Base-by-base conservation (phyloP, 2,888 invertebrate species). In the Drosophila barbarae region DNA sequence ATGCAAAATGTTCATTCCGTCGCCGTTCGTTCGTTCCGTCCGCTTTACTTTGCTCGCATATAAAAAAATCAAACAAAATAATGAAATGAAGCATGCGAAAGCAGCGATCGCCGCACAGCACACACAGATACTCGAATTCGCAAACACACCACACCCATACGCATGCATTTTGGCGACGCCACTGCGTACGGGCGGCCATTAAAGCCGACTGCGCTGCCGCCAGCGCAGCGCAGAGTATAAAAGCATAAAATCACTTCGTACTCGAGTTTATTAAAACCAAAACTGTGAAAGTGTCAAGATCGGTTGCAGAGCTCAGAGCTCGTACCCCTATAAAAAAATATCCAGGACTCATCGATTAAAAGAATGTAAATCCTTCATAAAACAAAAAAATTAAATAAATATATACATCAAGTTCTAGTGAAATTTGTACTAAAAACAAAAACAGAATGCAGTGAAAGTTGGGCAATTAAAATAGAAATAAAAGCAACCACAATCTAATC, bases 221-320 rank as follows among this genome's bases (percentile, higher is more conserved):
- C 64, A 55, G 53, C 70, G 77, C 50, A 54, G 71, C 53, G 69
- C 66, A 84, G 85, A 83, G 86, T 89, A 89, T 89, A 89, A 88
- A 89, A 89, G 89, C 89, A 81, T 86, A 87, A 89, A 87, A 87
- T 87, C 86, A 84, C 85, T 87, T 87, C 84, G 80, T 86, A 88
- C 86, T 88, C 89, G 88, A 87, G 89, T 88, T 89, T 89, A 89
- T 89, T 89, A 88, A 89, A 89, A 86, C 88, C 86, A 87, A 86
- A 88, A 87, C 87, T 87, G 88, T 87, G 85, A 85, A 87, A 88
- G 88, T 86, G 89, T 85, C 78, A 82, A 88, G 88, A 87, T 88
- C 87, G 80, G 32, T 65, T 44, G 65, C 41, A 65, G 46, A 30
- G 15, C 44, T 44, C 38, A 61, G 46, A 30, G 46, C 46, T 28